These are phyloP conservation scores for Hirudo medicinalis DNA, from an alignment of 1,140 invertebrate genomes.

Conservation along the genomic window DNA sequence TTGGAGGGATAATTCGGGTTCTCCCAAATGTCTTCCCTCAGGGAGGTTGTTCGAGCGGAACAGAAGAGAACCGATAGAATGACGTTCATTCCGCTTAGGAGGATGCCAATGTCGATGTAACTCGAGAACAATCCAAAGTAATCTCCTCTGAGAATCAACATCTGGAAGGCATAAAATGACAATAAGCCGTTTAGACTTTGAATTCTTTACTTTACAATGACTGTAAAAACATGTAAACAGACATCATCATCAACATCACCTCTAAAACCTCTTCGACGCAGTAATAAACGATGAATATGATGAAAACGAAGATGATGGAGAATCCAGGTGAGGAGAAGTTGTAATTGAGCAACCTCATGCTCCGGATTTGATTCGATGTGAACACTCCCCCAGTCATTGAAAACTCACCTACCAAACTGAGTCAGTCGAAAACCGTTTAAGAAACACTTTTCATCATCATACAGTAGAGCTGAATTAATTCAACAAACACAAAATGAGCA, in stretches of 20 bases:
- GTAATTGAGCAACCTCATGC: neutral
- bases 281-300: constrained; percentile 6
- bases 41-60: neutral
- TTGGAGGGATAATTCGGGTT: neutral
- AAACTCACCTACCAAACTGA: constrained; percentile 4
- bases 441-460: no score
- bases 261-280: neutral
- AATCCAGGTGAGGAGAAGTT: neutral
- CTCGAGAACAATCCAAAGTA: constrained; percentile 3
- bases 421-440: no score
- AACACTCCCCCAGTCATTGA: constrained; percentile 9
- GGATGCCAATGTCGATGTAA: neutral
- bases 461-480: no score
- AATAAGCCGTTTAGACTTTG: neutral
- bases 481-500: no score
- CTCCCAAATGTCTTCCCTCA: neutral
- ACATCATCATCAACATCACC: neutral
- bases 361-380: neutral
- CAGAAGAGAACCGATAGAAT: neutral
- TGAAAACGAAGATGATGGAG: neutral
- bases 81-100: neutral
- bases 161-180: neutral
- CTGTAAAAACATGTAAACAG: neutral
- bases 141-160: neutral
- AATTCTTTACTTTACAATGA: neutral